Evolutionary conservation across 2,888 invertebrate species (phyloP), one percentile per base, ranked within the genome.

Genomic region (Epiblema foenella): DNA sequence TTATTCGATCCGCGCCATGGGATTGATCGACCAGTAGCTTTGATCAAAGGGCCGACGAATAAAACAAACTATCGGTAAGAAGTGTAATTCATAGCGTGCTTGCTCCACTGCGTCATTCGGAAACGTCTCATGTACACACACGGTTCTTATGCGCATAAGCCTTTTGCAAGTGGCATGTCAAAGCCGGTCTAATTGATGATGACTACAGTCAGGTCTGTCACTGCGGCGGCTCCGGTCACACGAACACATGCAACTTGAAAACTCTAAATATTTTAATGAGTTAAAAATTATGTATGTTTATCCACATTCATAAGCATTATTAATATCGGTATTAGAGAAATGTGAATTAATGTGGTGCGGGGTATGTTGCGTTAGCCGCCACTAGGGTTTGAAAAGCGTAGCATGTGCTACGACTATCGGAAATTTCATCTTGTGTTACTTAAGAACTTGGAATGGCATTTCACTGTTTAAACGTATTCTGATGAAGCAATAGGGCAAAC

Each of bases 1-100:
- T 77, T 81, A 88, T 89, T 84, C 82, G 78, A 79, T 80, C 79
- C 79, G 81, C 75, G 83, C 80, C 77, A 77, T 77, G 76, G 76
- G 77, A 82, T 81, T 80, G 81, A 81, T 77, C 77, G 81, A 79
- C 80, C 81, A 81, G 72, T 80, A 81, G 67, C 65, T 74, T 81
- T 84, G 83, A 86, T 86, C 83, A 82, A 81, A 81, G 79, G 52
- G 69, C 80, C 81, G 78, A 79, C 77, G 65, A 77, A 82, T 78
- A 79, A 79, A 79, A 77, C 76, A 74, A 76, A 75, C 72, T 77
- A 78, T 77, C 78, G 78, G 79, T 76, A 77, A 82, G 79, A 78
- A 82, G 78, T 80, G 82, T 79, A 83, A 84, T 85, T 80, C 81
- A 82, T 82, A 81, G 81, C 80, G 75, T 79, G 81, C 79, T 83